Conservation (phyloP, 2,113 vertebrate genomes). For the Echinops telfairi region DNA sequence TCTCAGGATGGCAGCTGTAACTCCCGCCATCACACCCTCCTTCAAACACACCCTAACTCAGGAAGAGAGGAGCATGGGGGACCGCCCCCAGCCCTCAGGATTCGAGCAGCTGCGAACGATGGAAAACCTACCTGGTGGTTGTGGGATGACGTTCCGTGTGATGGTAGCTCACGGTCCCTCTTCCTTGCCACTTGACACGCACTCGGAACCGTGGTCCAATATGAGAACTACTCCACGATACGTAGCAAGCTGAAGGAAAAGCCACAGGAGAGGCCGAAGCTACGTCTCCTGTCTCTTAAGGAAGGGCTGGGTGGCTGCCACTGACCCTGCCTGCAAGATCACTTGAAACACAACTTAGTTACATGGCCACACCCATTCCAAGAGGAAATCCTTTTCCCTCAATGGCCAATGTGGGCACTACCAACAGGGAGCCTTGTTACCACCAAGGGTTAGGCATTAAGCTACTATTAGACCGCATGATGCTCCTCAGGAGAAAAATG, state of each 20-base stretch:
- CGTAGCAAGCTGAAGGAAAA: too few species aligned
- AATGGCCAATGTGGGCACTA: not conserved
- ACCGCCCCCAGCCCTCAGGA: too few species aligned
- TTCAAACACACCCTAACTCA: not conserved
- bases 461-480: too few species aligned
- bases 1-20: too few species aligned
- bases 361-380: not conserved
- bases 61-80: not conserved
- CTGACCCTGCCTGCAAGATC: rapidly evolving
- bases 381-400: not conserved
- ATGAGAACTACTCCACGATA: too few species aligned
- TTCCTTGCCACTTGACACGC: not conserved
- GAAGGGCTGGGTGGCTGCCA: not conserved
- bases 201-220: not conserved
- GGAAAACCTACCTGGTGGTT: not conserved
- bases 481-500: too few species aligned
- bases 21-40: too few species aligned
- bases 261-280: too few species aligned
- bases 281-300: not conserved
- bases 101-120: not conserved
- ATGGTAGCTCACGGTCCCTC: not conserved
- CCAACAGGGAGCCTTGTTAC: not conserved
- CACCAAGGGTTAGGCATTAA: too few species aligned
- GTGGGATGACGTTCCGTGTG: too few species aligned
- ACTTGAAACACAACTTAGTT: not conserved